Conservation (phyloP, 2,797 vertebrate species). For the Eulemur mongoz region DNA sequence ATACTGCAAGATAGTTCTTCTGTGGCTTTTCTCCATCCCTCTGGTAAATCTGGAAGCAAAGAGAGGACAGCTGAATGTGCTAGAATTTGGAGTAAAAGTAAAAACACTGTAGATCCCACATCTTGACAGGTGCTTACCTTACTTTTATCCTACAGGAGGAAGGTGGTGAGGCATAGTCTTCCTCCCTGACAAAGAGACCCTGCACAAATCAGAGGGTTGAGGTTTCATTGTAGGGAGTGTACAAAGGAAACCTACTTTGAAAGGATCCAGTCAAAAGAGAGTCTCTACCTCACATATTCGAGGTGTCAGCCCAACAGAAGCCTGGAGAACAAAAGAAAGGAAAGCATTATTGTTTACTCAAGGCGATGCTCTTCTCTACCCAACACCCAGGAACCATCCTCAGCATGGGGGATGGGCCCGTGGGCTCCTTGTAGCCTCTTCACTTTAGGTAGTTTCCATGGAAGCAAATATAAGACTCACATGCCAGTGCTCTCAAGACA, state of each 20-base stretch:
- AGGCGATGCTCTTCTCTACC: neutral
- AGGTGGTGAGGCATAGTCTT: slow-evolving; percentile 87
- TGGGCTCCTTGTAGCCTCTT: neutral
- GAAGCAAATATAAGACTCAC: neutral
- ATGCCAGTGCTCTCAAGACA: neutral
- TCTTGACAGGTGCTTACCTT: slow-evolving; percentile 87
- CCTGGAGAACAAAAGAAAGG: slow-evolving; percentile 85
- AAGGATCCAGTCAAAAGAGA: slow-evolving; percentile 65
- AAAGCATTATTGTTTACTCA: slow-evolving; percentile 10
- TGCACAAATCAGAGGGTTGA: slow-evolving; percentile 81
- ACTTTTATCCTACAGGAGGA: slow-evolving; percentile 95
- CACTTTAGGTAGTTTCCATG: neutral
- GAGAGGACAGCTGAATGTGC: neutral
- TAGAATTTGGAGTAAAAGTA: neutral
- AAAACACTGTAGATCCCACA: neutral
- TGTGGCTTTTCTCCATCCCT: neutral
- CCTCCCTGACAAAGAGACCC: slow-evolving; percentile 93
- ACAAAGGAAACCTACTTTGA: slow-evolving; percentile 59
- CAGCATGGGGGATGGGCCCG: neutral
- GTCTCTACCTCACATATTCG: slow-evolving; percentile 95
- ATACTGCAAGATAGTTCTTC: neutral
- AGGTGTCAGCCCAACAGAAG: slow-evolving; percentile 94
- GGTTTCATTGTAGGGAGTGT: slow-evolving; percentile 42
- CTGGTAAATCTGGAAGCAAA: neutral
- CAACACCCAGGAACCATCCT: neutral